Base-by-base conservation (phyloP, 2,888 invertebrate species). In the Lepidochrysops patricia region DNA sequence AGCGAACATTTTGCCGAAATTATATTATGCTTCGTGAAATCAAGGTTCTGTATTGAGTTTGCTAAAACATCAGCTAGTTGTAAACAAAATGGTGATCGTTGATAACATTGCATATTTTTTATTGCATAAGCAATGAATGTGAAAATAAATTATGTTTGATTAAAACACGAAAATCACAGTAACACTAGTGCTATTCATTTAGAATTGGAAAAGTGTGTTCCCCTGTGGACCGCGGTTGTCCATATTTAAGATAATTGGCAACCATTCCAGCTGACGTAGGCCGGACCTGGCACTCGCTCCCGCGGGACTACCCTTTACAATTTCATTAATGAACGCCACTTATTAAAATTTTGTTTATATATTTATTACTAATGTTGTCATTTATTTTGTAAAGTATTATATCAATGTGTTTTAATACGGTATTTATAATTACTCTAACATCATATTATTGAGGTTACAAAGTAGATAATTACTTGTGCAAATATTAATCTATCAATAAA, bases 241-340 rank as follows among this genome's bases (percentile, higher is more conserved):
- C 85, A 88, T 84, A 84, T 89, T 89, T 84, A 86, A 85, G 85
- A 83, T 89, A 88, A 89, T 89, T 88, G 84, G 82, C 76, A 81
- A 76, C 84, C 81, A 84, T 88, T 87, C 80, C 79, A 73, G 84
- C 84, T 86, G 87, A 85, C 87, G 80, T 82, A 76, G 81, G 81
- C 76, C 77, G 76, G 80, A 80, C 79, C 84, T 85, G 87, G 85
- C 88, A 82, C 77, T 80, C 76, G 71, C 71, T 79, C 87, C 81
- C 87, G 61, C 60, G 72, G 76, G 87, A 72, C 74, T 74, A 78
- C 77, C 88, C 82, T 83, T 85, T 85, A 82, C 87, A 85, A 84
- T 83, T 79, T 77, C 80, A 84, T 86, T 88, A 85, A 85, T 85
- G 82, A 87, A 85, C 82, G 79, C 79, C 76, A 73, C 75, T 86